A percentile compares a stretch with the other conserved stretches of the same genome.
Evolutionary conservation across 2,888 invertebrate species (phyloP).

Genomic region (Villa cingulata): DNA sequence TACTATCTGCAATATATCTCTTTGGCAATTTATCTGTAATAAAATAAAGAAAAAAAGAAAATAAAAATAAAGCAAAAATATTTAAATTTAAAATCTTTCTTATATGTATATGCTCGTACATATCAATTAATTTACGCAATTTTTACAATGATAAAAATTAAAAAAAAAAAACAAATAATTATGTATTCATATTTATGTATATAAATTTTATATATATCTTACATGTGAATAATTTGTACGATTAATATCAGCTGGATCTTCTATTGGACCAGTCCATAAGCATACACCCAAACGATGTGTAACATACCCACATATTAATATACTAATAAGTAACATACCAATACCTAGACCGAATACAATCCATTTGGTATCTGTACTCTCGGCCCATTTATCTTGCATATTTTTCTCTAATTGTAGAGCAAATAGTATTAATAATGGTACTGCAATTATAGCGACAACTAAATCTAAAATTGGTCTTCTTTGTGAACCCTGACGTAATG

Average conservation of each 20-base stretch:
- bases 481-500: slow-evolving; percentile 15
- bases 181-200: not conserved
- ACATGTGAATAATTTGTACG: slow-evolving; percentile 11
- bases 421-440: slow-evolving; percentile 34
- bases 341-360: slow-evolving; percentile 35
- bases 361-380: slow-evolving; percentile 30
- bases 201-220: not conserved
- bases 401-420: slow-evolving; percentile 36
- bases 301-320: slow-evolving; percentile 37
- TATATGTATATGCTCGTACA: too few species aligned
- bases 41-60: not conserved
- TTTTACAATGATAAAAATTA: slow-evolving; percentile 3
- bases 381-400: slow-evolving; percentile 31
- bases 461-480: slow-evolving; percentile 33
- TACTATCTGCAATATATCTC: slow-evolving; percentile 31
- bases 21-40: slow-evolving; percentile 31
- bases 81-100: too few species aligned
- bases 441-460: slow-evolving; percentile 35
- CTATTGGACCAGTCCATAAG: slow-evolving; percentile 35
- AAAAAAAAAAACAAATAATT: too few species aligned
- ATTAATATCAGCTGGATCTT: slow-evolving; percentile 19
- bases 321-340: slow-evolving; percentile 33
- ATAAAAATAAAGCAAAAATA: not conserved
- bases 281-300: slow-evolving; percentile 37
- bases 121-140: not conserved